A percentile compares a stretch with the other conserved stretches of the same genome.
These are phyloP conservation scores for Nannoperca australis DNA, from an alignment of 2,797 vertebrate genomes.

Conservation along the genomic window DNA sequence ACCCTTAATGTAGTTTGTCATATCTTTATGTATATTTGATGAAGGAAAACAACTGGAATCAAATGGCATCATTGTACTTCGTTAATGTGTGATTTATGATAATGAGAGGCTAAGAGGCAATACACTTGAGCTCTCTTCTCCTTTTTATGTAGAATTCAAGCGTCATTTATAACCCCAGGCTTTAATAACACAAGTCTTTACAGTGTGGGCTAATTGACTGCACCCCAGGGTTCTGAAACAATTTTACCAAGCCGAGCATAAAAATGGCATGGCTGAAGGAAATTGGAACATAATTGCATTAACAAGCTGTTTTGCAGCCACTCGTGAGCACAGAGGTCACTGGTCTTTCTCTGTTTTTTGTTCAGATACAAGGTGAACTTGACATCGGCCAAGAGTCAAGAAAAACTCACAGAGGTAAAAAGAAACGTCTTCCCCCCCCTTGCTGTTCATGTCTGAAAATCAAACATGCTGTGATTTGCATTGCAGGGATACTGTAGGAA, in stretches of 20 bases:
- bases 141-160: conserved; percentile 29
- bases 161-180: conserved; percentile 42
- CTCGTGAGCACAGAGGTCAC: conserved; percentile 26
- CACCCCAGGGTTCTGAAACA: conserved; percentile 38
- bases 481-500: background rate
- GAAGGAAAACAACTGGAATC: conserved; percentile 42
- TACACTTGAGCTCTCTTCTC: conserved; percentile 20
- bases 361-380: conserved; percentile 92
- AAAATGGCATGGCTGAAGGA: conserved; percentile 30
- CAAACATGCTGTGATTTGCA: background rate
- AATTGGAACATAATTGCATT: conserved; percentile 37
- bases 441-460: background rate
- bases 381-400: conserved; percentile 90
- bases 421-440: no score
- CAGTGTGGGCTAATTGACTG: conserved; percentile 46
- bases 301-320: conserved; percentile 2
- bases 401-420: conserved; percentile 87
- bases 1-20: conserved; percentile 28
- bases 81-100: conserved; percentile 68
- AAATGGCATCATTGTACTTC: conserved; percentile 46
- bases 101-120: conserved; percentile 40
- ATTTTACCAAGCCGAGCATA: conserved; percentile 30
- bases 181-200: conserved; percentile 46
- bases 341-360: conserved; percentile 29
- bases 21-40: conserved; percentile 54